Base-by-base conservation (phyloP, 2,113 vertebrate species). In the Cephalopholis sonnerati region DNA sequence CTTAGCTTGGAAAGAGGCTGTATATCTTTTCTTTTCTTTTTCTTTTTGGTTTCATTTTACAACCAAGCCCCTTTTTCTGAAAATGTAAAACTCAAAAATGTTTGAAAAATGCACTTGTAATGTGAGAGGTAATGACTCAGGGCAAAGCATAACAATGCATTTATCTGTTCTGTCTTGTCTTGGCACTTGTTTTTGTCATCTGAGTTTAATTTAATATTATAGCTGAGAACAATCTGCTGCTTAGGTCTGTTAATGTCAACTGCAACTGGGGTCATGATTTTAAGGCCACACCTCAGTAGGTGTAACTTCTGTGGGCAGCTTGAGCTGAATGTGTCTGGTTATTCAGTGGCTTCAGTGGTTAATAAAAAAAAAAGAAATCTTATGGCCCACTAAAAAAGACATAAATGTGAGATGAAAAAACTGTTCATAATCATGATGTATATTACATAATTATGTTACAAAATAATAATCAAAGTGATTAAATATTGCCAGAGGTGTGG, bases 171-270 rank as follows among this genome's bases (percentile, higher is more conserved):
- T 13, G 10, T 65, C 36, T 22, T 36, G 41, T 50, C 24, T 32
- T 71, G 58, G 48, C 36, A 73, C 24, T 6, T 39, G 3, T 36
- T 80, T 54, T 29, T 65, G 53, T 66, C 51, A 59, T 41, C 17
- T 3, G 53, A 81, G 15, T 17, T 36, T 9, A 16, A 1, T 58
- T 80, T 13, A 25, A 12, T 9, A 66, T 50, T 9, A 66, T 50
- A 16, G 8, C 10, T 44, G 10, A 44, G 41, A 44, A 12, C 12
- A 3, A 5, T 46, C 7, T 64, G 10, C n/a, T 25, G 48, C n/a
- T 63, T 16, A 12, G 44, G 22, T 29, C 17, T 18, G 65, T 20
- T 29, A 12, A 27, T 7, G 6, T 24, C 12, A 67, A 50, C 25
- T 17, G 20, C 29, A 69, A n/a, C 44, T 62, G 22, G 4, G 36